Evolutionary conservation across 2,113 vertebrate species (phyloP), one percentile per base, ranked within the genome.

Genomic region (Anser brachyrhynchus): DNA sequence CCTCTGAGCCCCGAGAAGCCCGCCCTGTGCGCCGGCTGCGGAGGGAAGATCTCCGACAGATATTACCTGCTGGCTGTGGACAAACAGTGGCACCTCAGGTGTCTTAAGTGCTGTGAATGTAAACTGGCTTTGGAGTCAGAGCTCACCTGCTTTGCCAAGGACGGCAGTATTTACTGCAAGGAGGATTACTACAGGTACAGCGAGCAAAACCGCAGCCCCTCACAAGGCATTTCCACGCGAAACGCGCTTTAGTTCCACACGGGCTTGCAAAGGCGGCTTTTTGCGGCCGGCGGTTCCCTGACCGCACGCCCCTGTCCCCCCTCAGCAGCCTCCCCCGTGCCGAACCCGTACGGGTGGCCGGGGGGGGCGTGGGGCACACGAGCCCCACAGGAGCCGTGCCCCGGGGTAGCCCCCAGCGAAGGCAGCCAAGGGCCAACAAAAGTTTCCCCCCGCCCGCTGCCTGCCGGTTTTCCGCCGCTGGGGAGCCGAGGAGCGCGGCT

Each of bases 111-210:
- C 98, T 99, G 99, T 98, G 99, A 99, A 98, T 99, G 99, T 99
- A 99, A 99, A 98, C 98, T 99, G 89, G 99, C 99, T 92, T 97
- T 99, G 93, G 99, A 99, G 97, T 99, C 99, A 52, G 99, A 99
- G 97, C 98, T 99, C 95, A 99, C 99, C 96, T 99, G 99, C 98
- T 99, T 99, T 97, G 99, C 99, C 97, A 99, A 99, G 98, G 99
- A 99, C 98, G 99, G 99, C 83, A 99, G 99, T 97, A 99, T 99
- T 98, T 99, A 99, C 97, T 99, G 99, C 98, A 99, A 99, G 98
- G 99, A 99, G 98, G 99, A 99, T 98, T 99, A 99, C 92, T 99
- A 99, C 99, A 99, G 99, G 99, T 99, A 99, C 97, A 96, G 92
- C 91, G 79, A 70, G 33, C 78, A 35, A 70, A 76, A 55, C 70